A percentile compares a stretch with the other conserved stretches of the same genome.
Conservation (phyloP, 2,797 vertebrate species). For the Sebastes iracundus region DNA sequence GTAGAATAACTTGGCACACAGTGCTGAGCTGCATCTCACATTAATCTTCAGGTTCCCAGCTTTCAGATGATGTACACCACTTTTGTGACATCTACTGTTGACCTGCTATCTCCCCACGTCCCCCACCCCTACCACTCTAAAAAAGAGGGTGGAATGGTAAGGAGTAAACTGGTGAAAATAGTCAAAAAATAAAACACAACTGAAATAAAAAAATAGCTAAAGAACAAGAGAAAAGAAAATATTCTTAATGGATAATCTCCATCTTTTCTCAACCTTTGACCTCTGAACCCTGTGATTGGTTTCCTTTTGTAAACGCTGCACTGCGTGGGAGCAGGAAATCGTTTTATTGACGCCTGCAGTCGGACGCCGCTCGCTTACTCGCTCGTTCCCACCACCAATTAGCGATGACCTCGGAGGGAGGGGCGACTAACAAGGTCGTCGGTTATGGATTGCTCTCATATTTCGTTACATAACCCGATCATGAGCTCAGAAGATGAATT, state of each 20-base stretch:
- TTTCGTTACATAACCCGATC: conserved; percentile 72
- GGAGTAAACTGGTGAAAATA: accelerated
- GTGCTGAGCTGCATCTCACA: too few relatives aligned
- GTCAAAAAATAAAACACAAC: neutral
- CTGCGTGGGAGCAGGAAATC: conserved; percentile 15
- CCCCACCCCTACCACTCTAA: accelerated
- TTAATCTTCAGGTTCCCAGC: too few relatives aligned
- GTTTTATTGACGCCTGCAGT: conserved; percentile 23
- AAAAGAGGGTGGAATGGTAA: too few relatives aligned
- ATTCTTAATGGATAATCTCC: neutral
- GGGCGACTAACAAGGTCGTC: conserved; percentile 59
- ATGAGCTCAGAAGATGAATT: conserved; percentile 73
- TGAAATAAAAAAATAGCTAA: neutral
- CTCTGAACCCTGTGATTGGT: neutral
- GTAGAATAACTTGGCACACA: too few relatives aligned
- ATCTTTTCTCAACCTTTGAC: conserved; percentile 2
- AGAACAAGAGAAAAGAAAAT: neutral
- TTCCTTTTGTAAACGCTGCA: neutral
- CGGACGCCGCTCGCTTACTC: neutral
- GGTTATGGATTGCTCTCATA: conserved; percentile 63
- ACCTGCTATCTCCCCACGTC: too few relatives aligned
- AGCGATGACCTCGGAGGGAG: conserved; percentile 51
- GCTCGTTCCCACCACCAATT: conserved; percentile 55
- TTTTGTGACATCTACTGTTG: too few relatives aligned
- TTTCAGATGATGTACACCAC: too few relatives aligned